Evolutionary conservation across 2,888 invertebrate species (phyloP).

Genomic region (Noctua janthe): DNA sequence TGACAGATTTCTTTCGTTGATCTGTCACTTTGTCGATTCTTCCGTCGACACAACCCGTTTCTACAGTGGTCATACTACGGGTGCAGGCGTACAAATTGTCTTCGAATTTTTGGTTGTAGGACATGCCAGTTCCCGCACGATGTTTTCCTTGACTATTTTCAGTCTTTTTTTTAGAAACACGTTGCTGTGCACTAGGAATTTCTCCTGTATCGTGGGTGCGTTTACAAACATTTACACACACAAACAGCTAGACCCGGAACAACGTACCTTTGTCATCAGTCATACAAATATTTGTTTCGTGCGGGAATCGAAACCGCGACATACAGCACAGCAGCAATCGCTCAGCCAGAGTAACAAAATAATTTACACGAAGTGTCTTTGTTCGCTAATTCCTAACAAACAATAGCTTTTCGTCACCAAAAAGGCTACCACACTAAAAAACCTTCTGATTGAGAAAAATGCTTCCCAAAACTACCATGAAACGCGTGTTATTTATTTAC

Average conservation of each 20-base stretch:
- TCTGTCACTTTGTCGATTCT: too few species aligned
- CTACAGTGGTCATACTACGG: too few species aligned
- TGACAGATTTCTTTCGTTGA: too few species aligned
- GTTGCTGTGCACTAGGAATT: neutral
- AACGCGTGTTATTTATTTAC: conserved; percentile 52
- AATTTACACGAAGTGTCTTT: neutral
- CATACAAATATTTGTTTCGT: too few species aligned
- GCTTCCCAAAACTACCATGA: conserved; percentile 53
- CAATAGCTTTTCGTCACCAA: neutral
- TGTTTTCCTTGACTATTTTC: neutral
- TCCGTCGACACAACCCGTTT: too few species aligned
- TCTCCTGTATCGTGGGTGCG: neutral
- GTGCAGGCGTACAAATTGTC: too few species aligned
- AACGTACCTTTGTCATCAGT: neutral
- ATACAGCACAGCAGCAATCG: neutral
- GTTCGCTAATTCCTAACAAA: neutral
- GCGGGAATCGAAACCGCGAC: neutral
- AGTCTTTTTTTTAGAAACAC: neutral
- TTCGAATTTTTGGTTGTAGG: neutral
- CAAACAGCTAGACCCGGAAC: neutral
- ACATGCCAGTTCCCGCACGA: neutral
- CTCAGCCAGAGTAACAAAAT: neutral
- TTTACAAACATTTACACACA: neutral
- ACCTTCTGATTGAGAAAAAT: conserved; percentile 58
- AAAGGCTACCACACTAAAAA: conserved; percentile 28